Base-by-base conservation (phyloP, 2,797 vertebrate genomes). In the Sebastes nivosus region DNA sequence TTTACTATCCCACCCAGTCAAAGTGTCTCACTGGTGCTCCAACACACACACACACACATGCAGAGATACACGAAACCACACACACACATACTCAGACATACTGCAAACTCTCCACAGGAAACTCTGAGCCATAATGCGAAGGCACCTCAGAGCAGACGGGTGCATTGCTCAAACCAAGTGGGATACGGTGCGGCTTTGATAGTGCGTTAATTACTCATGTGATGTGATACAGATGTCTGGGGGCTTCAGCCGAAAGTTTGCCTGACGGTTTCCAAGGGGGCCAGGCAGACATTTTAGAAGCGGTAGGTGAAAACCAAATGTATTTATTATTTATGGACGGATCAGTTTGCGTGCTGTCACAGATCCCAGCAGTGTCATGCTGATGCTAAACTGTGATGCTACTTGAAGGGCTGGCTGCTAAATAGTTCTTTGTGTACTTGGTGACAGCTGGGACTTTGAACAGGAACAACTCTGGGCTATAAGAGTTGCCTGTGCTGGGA, bases 161-260 rank as follows among this genome's bases (percentile, higher is more conserved):
- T 89, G 90, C 92, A 81, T 87, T 93, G 93, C 94, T 93, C 93
- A 95, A 94, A 92, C 96, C 96, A 96, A 96, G 94, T 92, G 95
- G 95, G 96, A 96, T 93, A 93, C 83, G 93, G 79, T 82, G 85
- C 86, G 80, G 93, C 96, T 97, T 97, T 96, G 96, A 96, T 96
- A 96, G 94, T 91, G 92, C 91, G 93, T 96, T 96, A 96, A 97
- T 97, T 96, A 96, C 96, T 95, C 93, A 96, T 96, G 95, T 96
- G 96, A 95, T 95, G 95, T 93, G 95, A 95, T 95, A 94, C 96
- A 95, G 95, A 96, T 95, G 95, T 96, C 96, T 96, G 93, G 96
- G 95, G 95, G 96, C 95, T 95, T 94, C 94, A 95, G 94, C 93
- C 92, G 93, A 95, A 96, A 96, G 94, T 96, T 96, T 93, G 92